Base-by-base conservation (phyloP, 2,888 invertebrate species). In the Schizotus pectinicornis region DNA sequence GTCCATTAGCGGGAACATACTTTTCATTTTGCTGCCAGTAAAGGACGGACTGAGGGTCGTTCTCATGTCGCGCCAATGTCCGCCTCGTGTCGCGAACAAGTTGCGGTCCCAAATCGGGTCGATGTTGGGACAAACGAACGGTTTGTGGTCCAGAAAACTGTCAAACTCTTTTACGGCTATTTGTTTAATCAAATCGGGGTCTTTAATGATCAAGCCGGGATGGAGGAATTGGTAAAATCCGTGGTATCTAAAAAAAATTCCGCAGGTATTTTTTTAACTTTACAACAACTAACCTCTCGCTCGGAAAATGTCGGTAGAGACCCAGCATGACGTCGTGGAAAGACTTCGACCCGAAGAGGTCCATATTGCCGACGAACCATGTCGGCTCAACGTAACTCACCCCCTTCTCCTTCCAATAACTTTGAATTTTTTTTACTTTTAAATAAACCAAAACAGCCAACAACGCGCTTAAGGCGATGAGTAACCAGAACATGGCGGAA, bases 181-280 rank as follows among this genome's bases (percentile, higher is more conserved):
- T 22, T 22, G 22, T 22, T 22, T 22, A 5, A 22, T 22, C 22
- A 22, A 22, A 22, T 22, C 22, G 2, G 22, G 36, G 61, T 56
- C 53, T 59, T 59, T 84, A 84, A 0, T 78, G 80, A 11, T 67
- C 69, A 1, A 77, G 83, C 0, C 73, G 70, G 3, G 67, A 81
- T 0, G 84, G 84, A 59, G 65, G 79, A 30, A 84, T 85, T 66
- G 9, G n/a, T 48, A 37, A 7, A 37, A 39, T 39, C 36, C 36
- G 6, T 1, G 39, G 9, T 30, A 33, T 9, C 51, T 48, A n/a
- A 14, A 22, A 22, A 22, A 22, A n/a, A n/a, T n/a, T n/a, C n/a
- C n/a, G n/a, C n/a, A n/a, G n/a, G n/a, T n/a, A n/a, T n/a, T n/a
- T n/a, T n/a, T n/a, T n/a, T n/a, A n/a, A n/a, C n/a, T n/a, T n/a